Base-by-base conservation (phyloP, 2,888 invertebrate species). In the Thumatha senex region DNA sequence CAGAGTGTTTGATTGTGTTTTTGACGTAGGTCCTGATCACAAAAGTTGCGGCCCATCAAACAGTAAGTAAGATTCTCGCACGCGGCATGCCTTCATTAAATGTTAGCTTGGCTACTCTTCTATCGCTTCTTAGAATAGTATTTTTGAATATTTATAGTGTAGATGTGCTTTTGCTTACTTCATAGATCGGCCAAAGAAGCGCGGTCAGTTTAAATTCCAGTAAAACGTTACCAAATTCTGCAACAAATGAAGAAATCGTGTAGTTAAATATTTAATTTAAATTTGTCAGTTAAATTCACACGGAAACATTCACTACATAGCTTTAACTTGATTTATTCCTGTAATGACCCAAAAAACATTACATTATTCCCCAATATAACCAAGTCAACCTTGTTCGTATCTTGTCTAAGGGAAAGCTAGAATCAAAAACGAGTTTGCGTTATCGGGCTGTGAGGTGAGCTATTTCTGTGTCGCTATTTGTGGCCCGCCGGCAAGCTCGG, bases 1-100 rank as follows among this genome's bases (percentile, higher is more conserved):
- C 80, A 73, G 89, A 87, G 84, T 89, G 89, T 89, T 78, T 91
- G 83, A 90, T 78, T 82, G 84, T 89, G 84, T 91, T 91, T 91
- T 84, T 90, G 86, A 86, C 86, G 84, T 92, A 92, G 92, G 92
- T 92, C 92, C 92, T 72, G 92, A 89, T 83, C 90, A 91, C 89
- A 88, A 88, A 86, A 89, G 79, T 85, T 92, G 92, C 91, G 87
- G 89, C 76, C 85, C 92, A 74, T 82, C 89, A 76, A 88, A 82
- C 86, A 92, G 92, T 92, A 90, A 92, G 92, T 92, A 91, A 85
- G 78, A 82, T 78, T 80, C 80, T 70, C 74, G 79, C 77, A 81
- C 82, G 81, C 82, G 85, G 89, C 87, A 88, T 89, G 90, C 63
- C 58, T 76, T 70, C 71, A 74, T 71, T 80, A 75, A 70, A 80